A percentile compares a stretch with the other conserved stretches of the same genome.
phyloP scores from a whole-genome alignment of 2,888 invertebrate species.

The Dasypogon diadema region DNA sequence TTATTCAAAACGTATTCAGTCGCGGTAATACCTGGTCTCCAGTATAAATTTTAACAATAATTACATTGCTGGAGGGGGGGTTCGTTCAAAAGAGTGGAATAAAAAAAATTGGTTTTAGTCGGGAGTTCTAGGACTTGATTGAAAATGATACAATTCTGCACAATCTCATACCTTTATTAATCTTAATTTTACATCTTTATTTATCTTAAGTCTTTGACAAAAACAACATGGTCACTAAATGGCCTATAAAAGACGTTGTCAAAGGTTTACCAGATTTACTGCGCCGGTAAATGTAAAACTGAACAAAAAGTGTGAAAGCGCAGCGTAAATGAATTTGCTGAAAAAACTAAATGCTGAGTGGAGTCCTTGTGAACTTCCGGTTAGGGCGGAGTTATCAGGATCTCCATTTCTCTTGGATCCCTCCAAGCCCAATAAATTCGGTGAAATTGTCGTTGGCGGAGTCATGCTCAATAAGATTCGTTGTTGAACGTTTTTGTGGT shows the following conservation, averaged over 20 bases:
- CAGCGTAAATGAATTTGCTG: constrained; percentile 31
- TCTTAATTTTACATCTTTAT: constrained; percentile 39
- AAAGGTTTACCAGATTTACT: constrained; percentile 35
- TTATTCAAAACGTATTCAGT: too few species aligned
- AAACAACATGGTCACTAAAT: constrained; percentile 24
- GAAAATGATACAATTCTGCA: neutral
- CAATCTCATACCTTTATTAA: constrained; percentile 42
- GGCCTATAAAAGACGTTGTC: constrained; percentile 43
- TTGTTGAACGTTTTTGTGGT: constrained; percentile 68
- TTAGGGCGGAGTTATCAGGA: constrained; percentile 68
- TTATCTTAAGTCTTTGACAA: constrained; percentile 39
- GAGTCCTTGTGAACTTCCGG: constrained; percentile 60
- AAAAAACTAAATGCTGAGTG: constrained; percentile 14
- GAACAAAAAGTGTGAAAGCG: constrained; percentile 33
- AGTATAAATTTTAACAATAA: too few species aligned
- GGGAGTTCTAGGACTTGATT: too few species aligned
- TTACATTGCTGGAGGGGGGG: too few species aligned
- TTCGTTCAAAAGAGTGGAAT: too few species aligned
- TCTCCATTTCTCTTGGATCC: constrained; percentile 67
- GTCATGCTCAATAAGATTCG: constrained; percentile 65
- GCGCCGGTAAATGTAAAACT: constrained; percentile 20
- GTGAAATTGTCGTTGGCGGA: constrained; percentile 67
- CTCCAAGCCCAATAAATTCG: constrained; percentile 67
- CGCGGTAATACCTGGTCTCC: too few species aligned
- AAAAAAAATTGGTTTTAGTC: too few species aligned